Evolutionary conservation across 2,797 vertebrate species (phyloP).

Genomic region (Myoxocephalus aenaeus): DNA sequence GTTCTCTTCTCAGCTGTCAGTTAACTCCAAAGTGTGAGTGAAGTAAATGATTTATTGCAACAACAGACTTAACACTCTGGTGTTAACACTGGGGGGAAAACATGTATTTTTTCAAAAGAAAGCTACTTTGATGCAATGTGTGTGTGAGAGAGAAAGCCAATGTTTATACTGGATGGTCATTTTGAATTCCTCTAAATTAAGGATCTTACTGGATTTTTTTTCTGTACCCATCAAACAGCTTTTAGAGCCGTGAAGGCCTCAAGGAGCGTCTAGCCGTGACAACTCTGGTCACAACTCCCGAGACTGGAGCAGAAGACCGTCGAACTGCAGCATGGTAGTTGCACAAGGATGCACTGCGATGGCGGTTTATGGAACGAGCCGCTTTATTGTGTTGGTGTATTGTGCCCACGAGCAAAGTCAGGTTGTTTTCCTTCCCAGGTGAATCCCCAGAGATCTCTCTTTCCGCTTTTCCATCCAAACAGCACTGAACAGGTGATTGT

Average conservation of each 20-base stretch:
- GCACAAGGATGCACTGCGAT: slow-evolving; percentile 5
- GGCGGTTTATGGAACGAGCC: slow-evolving; percentile 18
- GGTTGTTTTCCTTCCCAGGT: slow-evolving; percentile 14
- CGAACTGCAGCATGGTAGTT: slow-evolving; percentile 16
- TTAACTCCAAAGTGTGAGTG: not conserved
- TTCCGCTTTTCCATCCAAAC: slow-evolving; percentile 12
- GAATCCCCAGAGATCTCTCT: slow-evolving; percentile 4
- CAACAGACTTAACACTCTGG: not conserved
- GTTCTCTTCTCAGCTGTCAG: not conserved
- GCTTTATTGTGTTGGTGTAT: slow-evolving; percentile 25
- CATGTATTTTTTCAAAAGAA: not conserved
- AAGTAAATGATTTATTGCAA: not conserved
- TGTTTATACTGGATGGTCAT: not conserved
- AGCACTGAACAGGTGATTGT: not conserved
- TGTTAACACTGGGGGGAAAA: not conserved
- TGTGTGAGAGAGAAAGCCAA: not conserved
- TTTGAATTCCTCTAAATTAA: not conserved
- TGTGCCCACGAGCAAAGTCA: slow-evolving; percentile 16
- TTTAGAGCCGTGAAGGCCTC: slow-evolving; percentile 4
- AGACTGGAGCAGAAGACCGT: slow-evolving; percentile 30
- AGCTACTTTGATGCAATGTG: not conserved
- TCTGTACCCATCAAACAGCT: too few relatives aligned
- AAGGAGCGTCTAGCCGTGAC: slow-evolving; percentile 2
- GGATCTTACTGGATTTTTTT: not conserved
- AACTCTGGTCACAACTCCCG: slow-evolving; percentile 20